These are phyloP conservation scores for Potorous gilbertii DNA, from an alignment of 2,797 vertebrate species.

Conservation along the genomic window DNA sequence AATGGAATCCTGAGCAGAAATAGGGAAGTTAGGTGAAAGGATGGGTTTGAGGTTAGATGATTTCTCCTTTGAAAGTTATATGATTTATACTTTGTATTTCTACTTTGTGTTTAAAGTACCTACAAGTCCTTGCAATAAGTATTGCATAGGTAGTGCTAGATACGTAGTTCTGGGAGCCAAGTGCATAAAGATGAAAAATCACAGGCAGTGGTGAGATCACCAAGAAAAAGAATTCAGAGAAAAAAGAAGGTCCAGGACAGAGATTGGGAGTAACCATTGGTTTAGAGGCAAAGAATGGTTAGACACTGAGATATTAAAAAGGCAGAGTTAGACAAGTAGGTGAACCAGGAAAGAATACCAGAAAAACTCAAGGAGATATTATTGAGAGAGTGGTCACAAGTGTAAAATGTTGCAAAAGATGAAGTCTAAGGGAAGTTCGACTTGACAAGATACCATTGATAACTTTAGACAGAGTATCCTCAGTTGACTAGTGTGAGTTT, in stretches of 20 bases:
- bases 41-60: neutral
- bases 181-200: neutral
- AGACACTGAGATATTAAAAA: neutral
- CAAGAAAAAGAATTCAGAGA: neutral
- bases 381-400: neutral
- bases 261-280: neutral
- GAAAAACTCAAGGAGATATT: neutral
- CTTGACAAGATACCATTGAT: neutral
- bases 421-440: neutral
- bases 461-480: neutral
- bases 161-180: too few relatives aligned
- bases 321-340: too few relatives aligned
- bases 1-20: neutral
- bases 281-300: neutral
- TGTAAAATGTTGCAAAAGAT: neutral
- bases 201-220: neutral
- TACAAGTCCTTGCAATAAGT: neutral
- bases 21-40: neutral
- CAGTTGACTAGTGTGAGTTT: neutral
- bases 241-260: neutral
- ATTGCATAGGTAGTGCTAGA: neutral
- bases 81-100: neutral
- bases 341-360: neutral
- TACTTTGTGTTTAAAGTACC: neutral
- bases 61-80: too few relatives aligned